Base-by-base conservation (phyloP, 2,888 invertebrate species). In the Caenorhabditis panamensis region DNA sequence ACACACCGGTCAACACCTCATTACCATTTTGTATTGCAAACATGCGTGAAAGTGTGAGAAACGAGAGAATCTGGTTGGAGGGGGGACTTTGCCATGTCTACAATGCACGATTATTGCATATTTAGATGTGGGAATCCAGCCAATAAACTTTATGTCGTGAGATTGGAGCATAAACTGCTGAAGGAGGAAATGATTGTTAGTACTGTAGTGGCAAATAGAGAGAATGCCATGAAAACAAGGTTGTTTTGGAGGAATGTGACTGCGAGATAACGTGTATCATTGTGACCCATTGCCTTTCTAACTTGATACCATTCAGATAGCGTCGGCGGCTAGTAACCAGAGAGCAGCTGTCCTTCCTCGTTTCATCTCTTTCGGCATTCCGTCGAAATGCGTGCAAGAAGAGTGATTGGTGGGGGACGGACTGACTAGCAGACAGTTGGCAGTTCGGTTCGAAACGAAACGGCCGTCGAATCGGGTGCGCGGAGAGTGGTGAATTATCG, bases 1-100 rank as follows among this genome's bases (percentile, higher is more conserved):
- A 37, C 54, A 41, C 41, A 24, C 53, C 44, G 68, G 59, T 59
- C 68, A 59, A 59, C 66, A 67, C 68, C 69, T 69, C 61, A 69
- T 69, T 69, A 61, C 53, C 61, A 69, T 69, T 62, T 62, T 59
- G 36, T 56, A 13, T n/a, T 18, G 56, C 59, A 61, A 22, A 58
- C 20, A 18, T 11, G 56, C 4, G 58, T 28, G 26, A 28, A 24
- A 53, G 11, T 3, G 53, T 3, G 53, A 13, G 41, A 41, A 41
- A 41, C 18, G 8, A 22, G n/a, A n/a, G n/a, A n/a, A n/a, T n/a
- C n/a, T n/a, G n/a, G n/a, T n/a, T n/a, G n/a, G n/a, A n/a, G n/a
- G n/a, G n/a, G n/a, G n/a, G n/a, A n/a, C n/a, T n/a, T n/a, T n/a
- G n/a, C n/a, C n/a, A n/a, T n/a, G n/a, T n/a, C n/a, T n/a, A n/a